Base-by-base conservation (phyloP, 1,140 invertebrate genomes). In the Ceratina australensis region DNA sequence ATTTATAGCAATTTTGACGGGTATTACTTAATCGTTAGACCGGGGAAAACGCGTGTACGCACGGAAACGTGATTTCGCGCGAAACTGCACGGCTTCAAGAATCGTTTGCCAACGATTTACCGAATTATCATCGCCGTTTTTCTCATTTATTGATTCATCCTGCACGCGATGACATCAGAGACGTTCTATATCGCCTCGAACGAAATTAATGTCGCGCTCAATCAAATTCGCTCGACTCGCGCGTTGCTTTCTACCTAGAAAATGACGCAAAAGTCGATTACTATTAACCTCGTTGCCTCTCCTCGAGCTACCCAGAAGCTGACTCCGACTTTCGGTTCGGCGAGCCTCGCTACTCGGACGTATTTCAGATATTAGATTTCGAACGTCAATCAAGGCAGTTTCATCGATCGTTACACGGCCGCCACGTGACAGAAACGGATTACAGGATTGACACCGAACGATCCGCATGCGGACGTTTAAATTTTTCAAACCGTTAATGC, bases 281-380 rank as follows among this genome's bases (percentile, higher is more conserved):
- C 59, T 47, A 47, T 73, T 76, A 28, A 61, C 33, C 47, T 54
- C 26, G 59, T 24, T 12, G 68, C 72, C 73, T 78, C 20, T 49
- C 16, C 20, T 49, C 16, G 15, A 3, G 18, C 20, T 50, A 5
- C 3, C 16, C 73, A 63, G 65, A 49, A 65, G 28, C 56, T 24
- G 66, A 42, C 73, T 50, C 79, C 56, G 63, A 81, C 71, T 72
- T 78, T 56, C 74, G 28, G 60, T 5, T 42, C 33, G 33, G 33
- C 5, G 33, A 42, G 33, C 26, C 80, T 72, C 72, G 20, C 72
- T 60, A n/a, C 56, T 68, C 50, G 64, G 81, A 84, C 77, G 78
- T 66, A 82, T 84, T 84, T 84, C 82, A 77, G 80, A 84, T 84
- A 84, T 84, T 84, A 84, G 72, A 78, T 84, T 84, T 80, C 57